These are phyloP conservation scores for Eumacrocentrus americanus DNA, from an alignment of 2,888 invertebrate genomes.

Conservation along the genomic window DNA sequence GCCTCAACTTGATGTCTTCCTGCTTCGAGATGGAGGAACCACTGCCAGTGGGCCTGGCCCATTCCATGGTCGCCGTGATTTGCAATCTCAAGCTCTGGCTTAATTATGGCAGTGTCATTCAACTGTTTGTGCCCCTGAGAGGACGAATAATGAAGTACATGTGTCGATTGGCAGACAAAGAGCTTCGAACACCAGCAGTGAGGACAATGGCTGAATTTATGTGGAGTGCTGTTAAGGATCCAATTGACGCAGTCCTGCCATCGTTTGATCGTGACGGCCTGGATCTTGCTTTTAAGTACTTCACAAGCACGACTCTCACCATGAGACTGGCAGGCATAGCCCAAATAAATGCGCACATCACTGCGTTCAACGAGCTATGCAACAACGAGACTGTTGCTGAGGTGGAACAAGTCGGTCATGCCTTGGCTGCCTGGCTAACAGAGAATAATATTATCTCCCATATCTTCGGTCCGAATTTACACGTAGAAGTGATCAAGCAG, in stretches of 20 bases:
- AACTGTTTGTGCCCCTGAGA: conserved; percentile 85
- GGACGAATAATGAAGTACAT: conserved; percentile 88
- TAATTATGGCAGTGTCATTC: conserved; percentile 87
- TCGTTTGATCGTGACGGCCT: conserved; percentile 90
- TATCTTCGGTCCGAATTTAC: conserved; percentile 95
- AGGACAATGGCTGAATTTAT: conserved; percentile 96
- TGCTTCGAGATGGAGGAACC: conserved; percentile 83
- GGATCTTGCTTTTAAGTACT: conserved; percentile 93
- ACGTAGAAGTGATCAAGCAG: conserved; percentile 95
- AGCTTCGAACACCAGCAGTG: conserved; percentile 84
- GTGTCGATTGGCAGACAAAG: conserved; percentile 92
- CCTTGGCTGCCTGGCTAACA: conserved; percentile 87
- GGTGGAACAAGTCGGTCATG: conserved; percentile 83
- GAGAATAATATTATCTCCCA: conserved; percentile 90
- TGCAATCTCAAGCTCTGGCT: conserved; percentile 94
- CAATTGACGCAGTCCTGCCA: conserved; percentile 77
- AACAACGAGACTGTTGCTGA: conserved; percentile 87
- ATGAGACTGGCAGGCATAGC: conserved; percentile 93
- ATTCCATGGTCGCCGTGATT: conserved; percentile 89
- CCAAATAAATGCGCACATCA: conserved; percentile 93
- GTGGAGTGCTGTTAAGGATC: conserved; percentile 95
- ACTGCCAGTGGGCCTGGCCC: conserved; percentile 86
- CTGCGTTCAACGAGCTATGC: conserved; percentile 88
- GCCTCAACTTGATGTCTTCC: conserved; percentile 83
- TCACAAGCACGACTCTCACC: conserved; percentile 91